Conservation (phyloP, 2,797 vertebrate species). For the Crenuchus spilurus region DNA sequence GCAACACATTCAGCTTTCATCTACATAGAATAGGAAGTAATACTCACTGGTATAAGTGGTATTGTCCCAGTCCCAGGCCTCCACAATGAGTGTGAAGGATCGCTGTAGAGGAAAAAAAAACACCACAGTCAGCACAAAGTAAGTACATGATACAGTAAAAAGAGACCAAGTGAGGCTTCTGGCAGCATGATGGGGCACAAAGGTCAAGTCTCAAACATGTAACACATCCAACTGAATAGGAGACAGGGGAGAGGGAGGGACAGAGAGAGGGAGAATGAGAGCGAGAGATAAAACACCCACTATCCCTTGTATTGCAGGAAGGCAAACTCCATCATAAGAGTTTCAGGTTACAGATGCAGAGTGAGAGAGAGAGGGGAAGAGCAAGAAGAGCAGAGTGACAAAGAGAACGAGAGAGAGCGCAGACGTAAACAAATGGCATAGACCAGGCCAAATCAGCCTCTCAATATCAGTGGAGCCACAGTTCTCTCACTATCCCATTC, state of each 20-base stretch:
- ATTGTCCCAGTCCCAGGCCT: slow-evolving; percentile 97
- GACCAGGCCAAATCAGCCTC: background rate
- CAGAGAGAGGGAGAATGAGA: background rate
- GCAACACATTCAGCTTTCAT: background rate
- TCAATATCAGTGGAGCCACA: background rate
- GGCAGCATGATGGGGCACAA: background rate
- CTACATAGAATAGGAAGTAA: background rate
- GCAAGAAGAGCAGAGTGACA: background rate
- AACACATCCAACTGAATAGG: no score
- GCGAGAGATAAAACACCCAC: slow-evolving; percentile 2
- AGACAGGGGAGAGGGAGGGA: background rate
- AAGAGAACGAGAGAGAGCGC: background rate
- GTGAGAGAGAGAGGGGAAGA: slow-evolving; percentile 2
- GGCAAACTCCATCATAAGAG: background rate
- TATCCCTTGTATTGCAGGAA: background rate
- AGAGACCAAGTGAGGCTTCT: slow-evolving; percentile 20
- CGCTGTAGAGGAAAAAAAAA: slow-evolving; percentile 75
- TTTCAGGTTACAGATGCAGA: no score
- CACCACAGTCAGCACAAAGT: slow-evolving; percentile 17
- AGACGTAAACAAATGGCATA: slow-evolving; percentile 41
- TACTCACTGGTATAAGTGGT: slow-evolving; percentile 87
- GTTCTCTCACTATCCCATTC: background rate
- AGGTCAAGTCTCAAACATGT: no score
- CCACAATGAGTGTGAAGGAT: slow-evolving; percentile 89
- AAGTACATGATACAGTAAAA: slow-evolving; percentile 41